Percentiles rank a stretch among this genome's conserved stretches.
Conservation (phyloP, 2,797 vertebrate genomes). For the Crocidura indochinensis region DNA sequence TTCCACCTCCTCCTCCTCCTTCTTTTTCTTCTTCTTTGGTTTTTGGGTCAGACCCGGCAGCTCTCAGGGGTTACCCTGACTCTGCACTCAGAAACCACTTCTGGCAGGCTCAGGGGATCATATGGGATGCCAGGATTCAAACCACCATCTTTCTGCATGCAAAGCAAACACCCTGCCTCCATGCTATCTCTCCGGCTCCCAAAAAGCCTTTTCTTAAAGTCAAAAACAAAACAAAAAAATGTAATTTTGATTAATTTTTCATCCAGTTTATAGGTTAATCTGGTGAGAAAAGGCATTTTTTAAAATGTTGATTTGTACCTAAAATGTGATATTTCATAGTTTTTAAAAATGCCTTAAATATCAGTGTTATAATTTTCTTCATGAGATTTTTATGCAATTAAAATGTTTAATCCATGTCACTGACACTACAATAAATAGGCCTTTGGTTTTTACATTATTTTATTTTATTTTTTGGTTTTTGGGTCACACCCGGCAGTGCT, state of each 20-base stretch:
- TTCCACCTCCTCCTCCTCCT: no score
- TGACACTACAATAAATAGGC: neutral
- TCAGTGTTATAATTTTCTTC: neutral
- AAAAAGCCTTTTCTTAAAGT: neutral
- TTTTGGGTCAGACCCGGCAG: no score
- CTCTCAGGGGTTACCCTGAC: no score
- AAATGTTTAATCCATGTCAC: neutral
- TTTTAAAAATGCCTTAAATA: neutral
- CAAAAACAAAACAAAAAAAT: neutral
- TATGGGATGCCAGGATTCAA: no score
- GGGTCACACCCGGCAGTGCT: no score
- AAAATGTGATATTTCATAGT: neutral
- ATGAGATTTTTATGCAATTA: neutral
- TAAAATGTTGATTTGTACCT: neutral
- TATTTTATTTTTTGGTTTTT: no score
- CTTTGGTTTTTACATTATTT: neutral
- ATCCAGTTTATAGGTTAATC: neutral
- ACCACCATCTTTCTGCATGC: no score
- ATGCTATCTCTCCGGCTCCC: no score
- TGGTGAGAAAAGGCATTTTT: neutral
- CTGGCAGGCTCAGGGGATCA: no score
- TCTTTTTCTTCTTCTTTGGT: no score
- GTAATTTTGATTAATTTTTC: neutral
- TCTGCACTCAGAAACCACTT: no score
- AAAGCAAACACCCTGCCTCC: no score